Evolutionary conservation across 2,797 vertebrate species (phyloP), one percentile per base, ranked within the genome.

Genomic region (Podarcis siculus): DNA sequence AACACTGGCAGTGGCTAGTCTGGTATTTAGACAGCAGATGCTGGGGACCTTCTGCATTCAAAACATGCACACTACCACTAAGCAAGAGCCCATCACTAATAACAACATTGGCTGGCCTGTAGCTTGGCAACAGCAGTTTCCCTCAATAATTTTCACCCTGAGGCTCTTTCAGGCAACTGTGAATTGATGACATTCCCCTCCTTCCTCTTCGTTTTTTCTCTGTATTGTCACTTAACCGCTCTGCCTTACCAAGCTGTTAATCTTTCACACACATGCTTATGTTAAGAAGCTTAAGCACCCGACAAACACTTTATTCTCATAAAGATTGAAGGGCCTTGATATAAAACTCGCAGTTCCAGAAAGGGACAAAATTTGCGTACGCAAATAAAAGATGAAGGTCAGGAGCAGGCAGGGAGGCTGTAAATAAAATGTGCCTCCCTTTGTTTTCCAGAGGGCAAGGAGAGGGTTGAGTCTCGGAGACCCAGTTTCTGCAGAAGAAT

Each of bases 331-430:
- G 93, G 94, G 94, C 94, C 94, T 90, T 93, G 93, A 95, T 93
- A 95, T 93, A 93, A 93, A 94, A 94, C 89, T 92, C 92, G 87
- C 87, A 91, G 87, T 87, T 92, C 80, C 72, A 32, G 91, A 95
- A 93, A 86, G 92, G 92, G 93, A 89, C 86, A 88, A 93, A 93
- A 96, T 95, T 92, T 95, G 94, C 85, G 86, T 94, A 96, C 8
- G 49, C 94, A 94, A 95, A 94, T 95, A 94, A 94, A 95, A 94
- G 91, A 93, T 93, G 94, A 95, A 95, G 95, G 95, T 95, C 92
- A 94, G 90, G 93, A 93, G 92, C 91, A 91, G 87, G 13, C 67
- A 83, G 82, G 80, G 86, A 93, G 90, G 86, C 84, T 86, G 90
- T 90, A 95, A 95, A 95, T 94, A 94, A 39, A 61, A n/a, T 27